A percentile compares a stretch with the other conserved stretches of the same genome.
phyloP scores from a whole-genome alignment of 1,140 invertebrate species.

The Globodera rostochiensis region DNA sequence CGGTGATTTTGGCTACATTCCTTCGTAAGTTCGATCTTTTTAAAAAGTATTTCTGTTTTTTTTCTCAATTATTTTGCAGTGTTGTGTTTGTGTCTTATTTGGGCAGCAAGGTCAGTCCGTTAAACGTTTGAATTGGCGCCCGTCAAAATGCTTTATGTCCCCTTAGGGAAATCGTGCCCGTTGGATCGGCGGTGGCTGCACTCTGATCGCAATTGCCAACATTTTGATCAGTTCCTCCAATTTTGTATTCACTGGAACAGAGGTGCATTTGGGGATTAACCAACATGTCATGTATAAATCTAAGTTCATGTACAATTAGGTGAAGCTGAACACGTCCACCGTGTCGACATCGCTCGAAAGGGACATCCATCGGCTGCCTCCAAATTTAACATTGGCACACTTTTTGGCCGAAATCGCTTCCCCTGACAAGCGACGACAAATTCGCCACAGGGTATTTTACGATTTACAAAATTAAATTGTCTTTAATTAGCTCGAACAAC shows the following conservation, averaged over 20 bases:
- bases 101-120: constrained; percentile 51
- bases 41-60: background rate
- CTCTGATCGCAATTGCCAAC: constrained; percentile 64
- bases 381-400: constrained; percentile 21
- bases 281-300: constrained; percentile 4
- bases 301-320: constrained; percentile 40
- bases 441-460: constrained; percentile 30
- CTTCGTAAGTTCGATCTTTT: constrained; percentile 21
- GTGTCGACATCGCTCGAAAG: constrained; percentile 30
- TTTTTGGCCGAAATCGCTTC: constrained; percentile 29
- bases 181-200: constrained; percentile 61
- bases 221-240: constrained; percentile 60
- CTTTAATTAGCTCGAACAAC: constrained; percentile 8
- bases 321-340: constrained; percentile 24
- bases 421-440: background rate
- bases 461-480: constrained; percentile 27
- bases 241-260: constrained; percentile 50
- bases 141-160: constrained; percentile 1
- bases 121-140: background rate
- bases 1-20: constrained; percentile 63
- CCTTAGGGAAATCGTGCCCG: constrained; percentile 53
- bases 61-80: constrained; percentile 28
- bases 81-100: constrained; percentile 64
- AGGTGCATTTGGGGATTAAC: constrained; percentile 35
- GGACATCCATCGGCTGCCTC: constrained; percentile 21